Conservation (phyloP, 2,113 vertebrate genomes). For the Dasyornis broadbenti region DNA sequence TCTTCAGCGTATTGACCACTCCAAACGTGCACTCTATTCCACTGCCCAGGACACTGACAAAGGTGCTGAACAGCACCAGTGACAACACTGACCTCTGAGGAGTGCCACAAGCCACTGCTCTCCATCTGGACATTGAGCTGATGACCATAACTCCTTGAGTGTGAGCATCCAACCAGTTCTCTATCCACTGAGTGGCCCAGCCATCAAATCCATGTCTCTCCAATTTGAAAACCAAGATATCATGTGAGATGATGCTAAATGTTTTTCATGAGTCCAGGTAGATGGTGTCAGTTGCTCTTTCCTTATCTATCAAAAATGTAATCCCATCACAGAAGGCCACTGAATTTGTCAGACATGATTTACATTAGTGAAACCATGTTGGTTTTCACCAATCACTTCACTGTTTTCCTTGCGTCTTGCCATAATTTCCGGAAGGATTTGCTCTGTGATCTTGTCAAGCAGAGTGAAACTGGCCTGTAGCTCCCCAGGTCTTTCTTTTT, state of each 20-base stretch:
- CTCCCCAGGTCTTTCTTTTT: neutral
- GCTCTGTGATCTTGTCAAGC: neutral
- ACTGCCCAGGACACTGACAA: neutral
- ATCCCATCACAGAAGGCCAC: neutral
- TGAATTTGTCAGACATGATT: neutral
- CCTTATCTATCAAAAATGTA: neutral
- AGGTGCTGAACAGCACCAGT: too few species aligned
- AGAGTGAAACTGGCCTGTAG: neutral
- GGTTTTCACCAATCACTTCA: neutral
- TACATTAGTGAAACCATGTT: neutral
- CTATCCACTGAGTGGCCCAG: too few species aligned
- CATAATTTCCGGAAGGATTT: neutral
- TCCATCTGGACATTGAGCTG: neutral
- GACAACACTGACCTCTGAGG: neutral
- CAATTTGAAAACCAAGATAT: neutral
- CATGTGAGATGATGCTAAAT: neutral
- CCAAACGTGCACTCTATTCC: neutral
- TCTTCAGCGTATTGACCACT: neutral
- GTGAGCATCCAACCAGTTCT: neutral
- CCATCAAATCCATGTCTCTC: neutral
- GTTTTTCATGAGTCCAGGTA: rapidly evolving
- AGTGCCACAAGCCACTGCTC: neutral
- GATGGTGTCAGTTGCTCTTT: neutral
- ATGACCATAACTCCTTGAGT: neutral
- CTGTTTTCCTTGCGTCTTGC: neutral